Conservation (phyloP, 2,888 invertebrate species). For the Chironomus riparius region DNA sequence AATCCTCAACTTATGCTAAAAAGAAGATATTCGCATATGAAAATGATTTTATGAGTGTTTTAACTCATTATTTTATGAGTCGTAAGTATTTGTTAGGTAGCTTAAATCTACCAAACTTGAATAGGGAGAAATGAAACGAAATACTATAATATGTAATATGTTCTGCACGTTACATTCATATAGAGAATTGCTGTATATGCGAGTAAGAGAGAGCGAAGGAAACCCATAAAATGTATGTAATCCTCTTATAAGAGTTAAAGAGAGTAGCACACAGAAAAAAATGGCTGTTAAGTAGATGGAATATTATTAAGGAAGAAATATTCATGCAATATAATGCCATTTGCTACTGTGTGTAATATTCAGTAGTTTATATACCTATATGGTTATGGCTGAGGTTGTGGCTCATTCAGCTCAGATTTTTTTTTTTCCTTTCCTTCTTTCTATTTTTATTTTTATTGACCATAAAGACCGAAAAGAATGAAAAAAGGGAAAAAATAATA, state of each 20-base stretch:
- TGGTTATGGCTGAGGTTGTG: no score
- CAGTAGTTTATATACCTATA: no score
- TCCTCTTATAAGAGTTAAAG: not conserved
- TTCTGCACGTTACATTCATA: not conserved
- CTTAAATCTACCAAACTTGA: not conserved
- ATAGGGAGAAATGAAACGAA: not conserved
- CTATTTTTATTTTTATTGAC: no score
- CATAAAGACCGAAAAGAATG: no score
- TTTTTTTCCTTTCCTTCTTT: no score
- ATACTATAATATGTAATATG: not conserved
- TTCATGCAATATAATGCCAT: no score
- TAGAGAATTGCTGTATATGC: not conserved
- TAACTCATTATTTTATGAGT: constrained; percentile 22
- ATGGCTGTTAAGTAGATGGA: no score
- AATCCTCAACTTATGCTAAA: no score
- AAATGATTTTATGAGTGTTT: constrained; percentile 9
- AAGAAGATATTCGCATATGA: not conserved
- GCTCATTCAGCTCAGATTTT: no score
- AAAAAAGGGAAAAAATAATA: no score
- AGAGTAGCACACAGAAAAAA: not conserved
- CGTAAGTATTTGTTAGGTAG: not conserved
- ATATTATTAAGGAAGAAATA: no score
- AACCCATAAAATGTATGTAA: constrained; percentile 5
- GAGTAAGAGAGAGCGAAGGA: not conserved
- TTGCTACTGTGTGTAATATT: no score